A percentile compares a stretch with the other conserved stretches of the same genome.
phyloP scores from a whole-genome alignment of 1,140 invertebrate species.

The Homarus americanus region DNA sequence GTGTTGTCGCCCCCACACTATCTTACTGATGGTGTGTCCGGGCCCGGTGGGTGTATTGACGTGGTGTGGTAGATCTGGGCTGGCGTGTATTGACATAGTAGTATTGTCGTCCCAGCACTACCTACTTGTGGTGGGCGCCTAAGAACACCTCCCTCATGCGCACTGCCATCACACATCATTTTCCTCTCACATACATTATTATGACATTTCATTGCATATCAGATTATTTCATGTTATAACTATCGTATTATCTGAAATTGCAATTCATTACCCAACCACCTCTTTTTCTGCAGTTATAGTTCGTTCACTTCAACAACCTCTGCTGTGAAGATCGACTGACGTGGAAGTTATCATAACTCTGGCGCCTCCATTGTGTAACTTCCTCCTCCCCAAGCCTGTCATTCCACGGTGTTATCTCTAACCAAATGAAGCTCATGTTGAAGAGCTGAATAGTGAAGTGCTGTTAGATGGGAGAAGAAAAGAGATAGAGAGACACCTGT shows the following conservation, averaged over 20 bases:
- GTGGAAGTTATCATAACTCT: conserved; percentile 15
- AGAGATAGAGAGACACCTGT: conserved; percentile 11
- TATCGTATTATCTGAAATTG: neutral
- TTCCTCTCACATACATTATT: neutral
- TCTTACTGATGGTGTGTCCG: too few species aligned
- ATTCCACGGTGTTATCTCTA: neutral
- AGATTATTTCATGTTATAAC: neutral
- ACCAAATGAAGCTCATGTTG: conserved; percentile 6
- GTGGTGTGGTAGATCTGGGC: too few species aligned
- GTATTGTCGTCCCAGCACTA: neutral
- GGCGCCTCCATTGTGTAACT: conserved; percentile 6
- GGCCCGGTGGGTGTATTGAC: neutral
- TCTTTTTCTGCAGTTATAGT: neutral
- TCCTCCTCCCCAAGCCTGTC: neutral
- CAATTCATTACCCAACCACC: neutral
- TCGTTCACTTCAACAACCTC: neutral
- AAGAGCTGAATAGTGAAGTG: conserved; percentile 13
- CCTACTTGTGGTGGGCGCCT: neutral
- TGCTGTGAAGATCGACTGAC: neutral
- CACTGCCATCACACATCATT: neutral
- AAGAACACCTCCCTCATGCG: neutral
- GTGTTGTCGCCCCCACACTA: too few species aligned
- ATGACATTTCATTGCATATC: neutral
- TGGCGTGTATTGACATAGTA: neutral
- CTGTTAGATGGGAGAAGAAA: neutral